Evolutionary conservation across 2,888 invertebrate species (phyloP).

Genomic region (Listrodromus nycthemerus): DNA sequence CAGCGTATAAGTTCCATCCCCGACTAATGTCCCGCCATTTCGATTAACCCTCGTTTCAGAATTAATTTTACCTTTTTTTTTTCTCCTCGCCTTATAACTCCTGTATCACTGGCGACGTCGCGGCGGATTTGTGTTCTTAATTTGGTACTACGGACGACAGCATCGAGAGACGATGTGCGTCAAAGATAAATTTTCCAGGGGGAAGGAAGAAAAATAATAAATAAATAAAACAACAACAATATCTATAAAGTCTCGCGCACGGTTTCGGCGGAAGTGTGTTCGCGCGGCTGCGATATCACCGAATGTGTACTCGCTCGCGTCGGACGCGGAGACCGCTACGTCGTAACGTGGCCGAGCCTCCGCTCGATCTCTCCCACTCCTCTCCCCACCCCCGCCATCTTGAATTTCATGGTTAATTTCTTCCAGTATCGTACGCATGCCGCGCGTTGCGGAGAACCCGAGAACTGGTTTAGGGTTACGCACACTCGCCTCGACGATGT

Average conservation of each 20-base stretch:
- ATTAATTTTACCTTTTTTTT: background rate
- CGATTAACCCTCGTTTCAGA: background rate
- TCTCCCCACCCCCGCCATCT: conserved; percentile 40
- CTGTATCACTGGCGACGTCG: conserved; percentile 22
- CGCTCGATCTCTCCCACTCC: conserved; percentile 70
- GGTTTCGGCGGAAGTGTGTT: conserved; percentile 62
- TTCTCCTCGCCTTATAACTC: background rate
- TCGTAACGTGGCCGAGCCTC: conserved; percentile 76
- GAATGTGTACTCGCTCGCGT: conserved; percentile 64
- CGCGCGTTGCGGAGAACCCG: conserved; percentile 5
- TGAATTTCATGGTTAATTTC: conserved; percentile 22
- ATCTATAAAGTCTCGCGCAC: conserved; percentile 2
- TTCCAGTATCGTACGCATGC: conserved; percentile 30
- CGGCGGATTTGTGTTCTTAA: background rate
- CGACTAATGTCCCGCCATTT: background rate
- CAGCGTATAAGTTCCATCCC: background rate
- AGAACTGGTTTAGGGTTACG: background rate
- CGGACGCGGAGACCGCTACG: conserved; percentile 69
- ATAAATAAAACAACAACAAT: conserved; percentile 2
- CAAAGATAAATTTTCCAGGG: background rate
- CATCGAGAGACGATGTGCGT: background rate
- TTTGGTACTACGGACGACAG: background rate
- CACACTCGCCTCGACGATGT: background rate
- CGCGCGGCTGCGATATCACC: conserved; percentile 71
- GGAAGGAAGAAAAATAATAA: background rate